Evolutionary conservation across 2,888 invertebrate species (phyloP).

Genomic region (Aquatica leii): DNA sequence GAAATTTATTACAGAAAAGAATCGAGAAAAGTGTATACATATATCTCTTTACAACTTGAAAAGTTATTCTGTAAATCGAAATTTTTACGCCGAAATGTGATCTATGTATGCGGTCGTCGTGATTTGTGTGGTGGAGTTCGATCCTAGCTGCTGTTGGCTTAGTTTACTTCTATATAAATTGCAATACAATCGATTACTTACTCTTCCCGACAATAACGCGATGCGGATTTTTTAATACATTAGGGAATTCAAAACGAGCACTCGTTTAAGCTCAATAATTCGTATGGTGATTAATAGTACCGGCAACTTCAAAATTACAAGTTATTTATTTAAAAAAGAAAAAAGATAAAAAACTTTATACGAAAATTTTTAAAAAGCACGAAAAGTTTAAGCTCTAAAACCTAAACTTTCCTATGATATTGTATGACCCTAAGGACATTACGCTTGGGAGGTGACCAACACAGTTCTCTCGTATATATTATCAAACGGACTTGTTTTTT

Average conservation of each 20-base stretch:
- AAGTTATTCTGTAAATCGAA: slow-evolving; percentile 47
- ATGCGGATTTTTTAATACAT: slow-evolving; percentile 16
- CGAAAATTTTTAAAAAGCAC: slow-evolving; percentile 34
- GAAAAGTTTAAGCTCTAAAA: slow-evolving; percentile 32
- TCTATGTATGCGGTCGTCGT: slow-evolving; percentile 39
- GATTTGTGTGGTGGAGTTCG: slow-evolving; percentile 36
- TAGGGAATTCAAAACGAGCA: slow-evolving; percentile 19
- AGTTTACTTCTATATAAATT: slow-evolving; percentile 30
- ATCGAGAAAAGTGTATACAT: slow-evolving; percentile 39
- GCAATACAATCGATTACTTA: slow-evolving; percentile 28
- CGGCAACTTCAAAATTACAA: not conserved
- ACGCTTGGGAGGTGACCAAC: slow-evolving; percentile 38
- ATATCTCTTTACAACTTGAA: slow-evolving; percentile 45
- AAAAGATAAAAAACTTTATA: slow-evolving; percentile 25
- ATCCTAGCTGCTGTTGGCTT: slow-evolving; percentile 27
- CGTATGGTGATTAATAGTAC: no score
- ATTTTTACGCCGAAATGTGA: slow-evolving; percentile 41
- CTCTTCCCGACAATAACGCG: slow-evolving; percentile 13
- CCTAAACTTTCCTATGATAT: slow-evolving; percentile 31
- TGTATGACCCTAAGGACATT: slow-evolving; percentile 32
- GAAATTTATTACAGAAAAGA: slow-evolving; percentile 26
- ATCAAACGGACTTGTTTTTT: slow-evolving; percentile 35
- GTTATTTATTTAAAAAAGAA: not conserved
- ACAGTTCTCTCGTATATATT: slow-evolving; percentile 34
- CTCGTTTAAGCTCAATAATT: slow-evolving; percentile 22